Evolutionary conservation across 1,140 invertebrate genomes (phyloP).

Genomic region (Scaptomyza graminum): DNA sequence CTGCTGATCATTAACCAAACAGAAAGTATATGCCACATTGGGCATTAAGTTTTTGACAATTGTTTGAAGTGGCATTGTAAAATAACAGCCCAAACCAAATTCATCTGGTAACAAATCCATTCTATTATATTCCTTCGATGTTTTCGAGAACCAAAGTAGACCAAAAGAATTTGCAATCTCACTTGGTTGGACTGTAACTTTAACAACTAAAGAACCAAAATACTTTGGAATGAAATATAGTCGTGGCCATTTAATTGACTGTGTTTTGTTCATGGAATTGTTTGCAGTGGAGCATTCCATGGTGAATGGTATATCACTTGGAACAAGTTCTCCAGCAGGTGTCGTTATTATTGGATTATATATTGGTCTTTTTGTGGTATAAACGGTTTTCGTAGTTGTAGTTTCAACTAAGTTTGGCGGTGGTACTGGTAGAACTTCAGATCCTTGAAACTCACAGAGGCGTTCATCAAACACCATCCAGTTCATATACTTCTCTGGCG

Average conservation of each 20-base stretch:
- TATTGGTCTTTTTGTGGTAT: neutral
- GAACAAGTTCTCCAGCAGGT: slow-evolving; percentile 7
- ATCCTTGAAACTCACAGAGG: slow-evolving; percentile 26
- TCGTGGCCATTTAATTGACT: slow-evolving; percentile 31
- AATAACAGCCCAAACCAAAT: slow-evolving; percentile 61
- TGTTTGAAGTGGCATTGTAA: slow-evolving; percentile 37
- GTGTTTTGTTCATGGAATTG: neutral
- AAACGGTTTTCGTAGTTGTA: neutral
- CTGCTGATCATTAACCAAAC: slow-evolving; percentile 56
- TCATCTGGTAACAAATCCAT: slow-evolving; percentile 57
- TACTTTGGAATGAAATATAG: slow-evolving; percentile 27
- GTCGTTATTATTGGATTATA: slow-evolving; percentile 24
- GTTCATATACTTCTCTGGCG: slow-evolving; percentile 32
- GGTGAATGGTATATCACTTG: slow-evolving; percentile 16
- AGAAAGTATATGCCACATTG: slow-evolving; percentile 74
- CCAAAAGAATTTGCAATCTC: slow-evolving; percentile 41
- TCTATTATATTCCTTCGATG: slow-evolving; percentile 52
- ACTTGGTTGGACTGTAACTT: slow-evolving; percentile 30
- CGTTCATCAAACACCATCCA: slow-evolving; percentile 44
- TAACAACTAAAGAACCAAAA: slow-evolving; percentile 28
- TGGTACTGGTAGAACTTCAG: neutral
- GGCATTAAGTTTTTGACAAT: slow-evolving; percentile 48
- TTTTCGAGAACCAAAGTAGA: slow-evolving; percentile 62
- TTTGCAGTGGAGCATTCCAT: slow-evolving; percentile 12
- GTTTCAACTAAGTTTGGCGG: neutral